A percentile compares a stretch with the other conserved stretches of the same genome.
phyloP scores from a whole-genome alignment of 1,140 invertebrate genomes.

The Colletes gigas region DNA sequence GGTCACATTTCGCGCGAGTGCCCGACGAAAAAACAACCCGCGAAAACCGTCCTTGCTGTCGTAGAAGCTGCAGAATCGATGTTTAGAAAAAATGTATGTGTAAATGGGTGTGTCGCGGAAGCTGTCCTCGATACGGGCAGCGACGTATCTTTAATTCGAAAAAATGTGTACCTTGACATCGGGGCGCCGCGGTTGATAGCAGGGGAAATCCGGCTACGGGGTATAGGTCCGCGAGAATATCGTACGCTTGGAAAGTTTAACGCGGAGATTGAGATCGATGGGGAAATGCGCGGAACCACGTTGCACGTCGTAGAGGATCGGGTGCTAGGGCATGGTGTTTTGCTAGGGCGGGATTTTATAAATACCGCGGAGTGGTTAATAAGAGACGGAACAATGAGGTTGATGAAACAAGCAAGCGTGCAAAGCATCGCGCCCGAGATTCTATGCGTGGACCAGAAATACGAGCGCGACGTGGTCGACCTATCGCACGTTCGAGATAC shows the following conservation, averaged over 20 bases:
- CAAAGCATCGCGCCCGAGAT: neutral
- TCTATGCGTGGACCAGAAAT: too few relatives aligned
- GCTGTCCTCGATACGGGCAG: neutral
- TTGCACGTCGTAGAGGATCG: neutral
- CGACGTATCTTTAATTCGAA: too few relatives aligned
- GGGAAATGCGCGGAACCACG: neutral
- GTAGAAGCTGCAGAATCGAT: neutral
- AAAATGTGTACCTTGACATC: neutral
- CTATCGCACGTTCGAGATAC: neutral
- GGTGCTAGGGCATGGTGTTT: neutral
- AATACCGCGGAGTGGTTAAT: neutral
- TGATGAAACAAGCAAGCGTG: neutral
- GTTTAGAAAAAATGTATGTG: neutral
- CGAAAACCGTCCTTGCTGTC: slow-evolving; percentile 1
- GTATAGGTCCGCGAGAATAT: neutral
- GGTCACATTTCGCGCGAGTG: slow-evolving; percentile 11
- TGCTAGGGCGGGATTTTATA: neutral
- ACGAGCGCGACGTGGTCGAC: neutral
- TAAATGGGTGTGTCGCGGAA: neutral
- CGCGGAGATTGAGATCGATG: slow-evolving; percentile 6
- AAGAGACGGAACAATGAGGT: neutral
- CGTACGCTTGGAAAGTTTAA: slow-evolving; percentile 11
- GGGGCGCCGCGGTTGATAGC: neutral
- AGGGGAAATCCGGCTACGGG: neutral
- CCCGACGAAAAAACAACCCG: neutral